Evolutionary conservation across 2,888 invertebrate genomes (phyloP), one percentile per base, ranked within the genome.

Genomic region (Autographa pulchrina): DNA sequence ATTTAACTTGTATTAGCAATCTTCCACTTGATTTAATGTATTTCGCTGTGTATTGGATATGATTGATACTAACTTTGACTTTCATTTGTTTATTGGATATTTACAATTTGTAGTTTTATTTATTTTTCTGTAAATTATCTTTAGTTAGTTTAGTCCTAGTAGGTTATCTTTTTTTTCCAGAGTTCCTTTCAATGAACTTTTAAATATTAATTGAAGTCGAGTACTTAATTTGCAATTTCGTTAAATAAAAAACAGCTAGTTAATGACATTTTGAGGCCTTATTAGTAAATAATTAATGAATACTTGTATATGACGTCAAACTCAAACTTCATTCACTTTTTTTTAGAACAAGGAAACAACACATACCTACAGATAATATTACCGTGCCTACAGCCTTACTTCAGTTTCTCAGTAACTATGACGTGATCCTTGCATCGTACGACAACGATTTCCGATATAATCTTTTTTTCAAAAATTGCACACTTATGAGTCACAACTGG

Each of bases 1-100:
- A 73, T 69, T 66, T 71, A 56, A 63, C n/a, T 65, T 43, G 61
- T 62, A 54, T 60, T 62, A 67, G 58, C 56, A 65, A 78, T 72
- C 65, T 58, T 25, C 38, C 4, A 14, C 43, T 68, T 59, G 68
- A 68, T 62, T 75, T 67, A 65, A 65, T 67, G 64, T 32, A 41
- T 72, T 65, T 58, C n/a, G 68, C 18, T 31, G 56, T 32, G 11
- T n/a, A 56, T 35, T 41, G 14, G 13, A 3, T 52, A 52, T 66
- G 72, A 72, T 64, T 65, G 54, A 78, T 80, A 25, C 61, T 32
- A 32, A 68, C 64, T 48, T 66, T 48, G 38, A 43, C 9, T 25
- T 9, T 35, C 20, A 20, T 8, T 52, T 52, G 58, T 65, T 68
- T 35, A n/a, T 72, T 59, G 11, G 20, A 20, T 48, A 20, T 61